Evolutionary conservation across 2,113 vertebrate genomes (phyloP), one percentile per base, ranked within the genome.

Genomic region (Noctilio leporinus): DNA sequence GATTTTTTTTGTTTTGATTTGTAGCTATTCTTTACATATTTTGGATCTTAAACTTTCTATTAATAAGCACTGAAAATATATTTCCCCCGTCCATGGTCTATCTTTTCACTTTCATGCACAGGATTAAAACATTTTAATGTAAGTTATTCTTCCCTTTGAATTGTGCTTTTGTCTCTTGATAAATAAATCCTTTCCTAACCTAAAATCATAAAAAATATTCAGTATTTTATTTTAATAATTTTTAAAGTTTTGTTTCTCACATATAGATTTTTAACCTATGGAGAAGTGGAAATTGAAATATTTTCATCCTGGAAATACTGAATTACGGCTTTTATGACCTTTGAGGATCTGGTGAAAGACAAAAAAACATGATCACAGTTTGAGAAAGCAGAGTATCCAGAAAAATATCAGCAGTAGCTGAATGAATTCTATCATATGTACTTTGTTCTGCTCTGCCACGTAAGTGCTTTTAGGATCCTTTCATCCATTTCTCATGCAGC

Each of bases 211-310:
- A 91, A 90, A 90, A 80, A 75, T n/a, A 59, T 78, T 38, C 14
- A 57, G 30, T 51, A 90, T 85, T 92, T 85, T 77, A 70, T 76
- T 30, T 5, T 40, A 93, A 20, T 51, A 65, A 76, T 49, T 80
- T 70, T 85, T 81, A 30, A 90, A 73, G 19, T n/a, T 90, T 85
- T 76, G 6, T 40, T 95, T 91, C 86, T 92, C 83, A 76, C 93
- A 92, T 65, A 16, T 0, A 76, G 38, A 19, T 49, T 19, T 94
- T 87, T 65, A 91, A 82, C 49, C 24, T 43, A 82, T 43, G 8
- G 10, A 38, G 43, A 93, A 80, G 7, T 72, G 92, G 89, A 92
- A 86, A 33, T 62, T 59, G 26, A 86, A 82, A 86, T 19, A 7
- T 83, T 86, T 78, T 86, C 30, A 92, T 84, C 51, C 57, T 77